Percentiles rank a stretch among this genome's conserved stretches.
Evolutionary conservation across 2,888 invertebrate genomes (phyloP).

Genomic region (Apotomis capreana): DNA sequence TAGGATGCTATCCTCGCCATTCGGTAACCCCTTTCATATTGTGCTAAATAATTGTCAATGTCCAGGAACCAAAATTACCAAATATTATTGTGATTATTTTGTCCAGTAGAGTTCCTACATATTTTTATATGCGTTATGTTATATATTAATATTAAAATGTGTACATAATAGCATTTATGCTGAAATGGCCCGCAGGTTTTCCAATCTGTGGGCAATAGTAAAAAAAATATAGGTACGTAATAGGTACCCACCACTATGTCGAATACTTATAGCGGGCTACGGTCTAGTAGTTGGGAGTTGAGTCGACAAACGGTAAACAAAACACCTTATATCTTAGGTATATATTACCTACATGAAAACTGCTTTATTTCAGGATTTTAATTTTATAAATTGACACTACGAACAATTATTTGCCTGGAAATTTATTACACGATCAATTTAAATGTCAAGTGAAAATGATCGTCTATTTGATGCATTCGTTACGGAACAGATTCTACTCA

Average conservation of each 20-base stretch:
- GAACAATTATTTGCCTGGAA: too few relatives aligned
- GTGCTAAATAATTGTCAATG: conserved; percentile 11
- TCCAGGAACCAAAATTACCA: conserved; percentile 22
- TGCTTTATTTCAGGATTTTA: too few relatives aligned
- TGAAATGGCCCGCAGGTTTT: conserved; percentile 15
- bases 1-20: not conserved
- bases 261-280: too few relatives aligned
- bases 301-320: too few relatives aligned
- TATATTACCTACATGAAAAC: too few relatives aligned
- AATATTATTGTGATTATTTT: conserved; percentile 43
- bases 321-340: too few relatives aligned
- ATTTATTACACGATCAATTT: too few relatives aligned
- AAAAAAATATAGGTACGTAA: not conserved
- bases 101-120: conserved; percentile 41
- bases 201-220: not conserved
- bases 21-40: not conserved
- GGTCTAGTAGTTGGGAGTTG: not conserved
- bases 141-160: conserved; percentile 27
- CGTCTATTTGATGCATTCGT: too few relatives aligned
- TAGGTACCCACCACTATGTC: too few relatives aligned
- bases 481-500: too few relatives aligned
- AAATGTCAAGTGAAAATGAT: too few relatives aligned
- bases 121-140: conserved; percentile 46
- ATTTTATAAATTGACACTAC: too few relatives aligned
- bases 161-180: conserved; percentile 7